Evolutionary conservation across 2,113 vertebrate genomes (phyloP).

Genomic region (Malurus alboscapulatus): DNA sequence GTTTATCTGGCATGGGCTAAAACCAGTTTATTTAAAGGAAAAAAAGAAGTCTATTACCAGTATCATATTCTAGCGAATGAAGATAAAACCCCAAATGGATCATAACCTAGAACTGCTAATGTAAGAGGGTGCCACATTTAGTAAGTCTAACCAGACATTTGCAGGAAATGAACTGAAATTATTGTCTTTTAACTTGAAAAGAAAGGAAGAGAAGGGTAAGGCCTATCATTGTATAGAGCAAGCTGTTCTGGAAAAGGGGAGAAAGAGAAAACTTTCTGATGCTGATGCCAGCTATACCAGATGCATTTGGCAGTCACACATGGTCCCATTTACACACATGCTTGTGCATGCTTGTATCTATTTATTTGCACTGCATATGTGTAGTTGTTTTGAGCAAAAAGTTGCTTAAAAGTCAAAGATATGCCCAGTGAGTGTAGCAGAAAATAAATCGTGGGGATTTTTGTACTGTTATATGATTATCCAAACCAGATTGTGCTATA

Average conservation of each 20-base stretch:
- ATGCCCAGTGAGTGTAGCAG: neutral
- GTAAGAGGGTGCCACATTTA: neutral
- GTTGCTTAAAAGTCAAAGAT: neutral
- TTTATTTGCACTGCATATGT: neutral
- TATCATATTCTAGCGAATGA: neutral
- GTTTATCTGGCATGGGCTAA: neutral
- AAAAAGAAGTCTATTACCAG: neutral
- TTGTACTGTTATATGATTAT: rapidly evolving
- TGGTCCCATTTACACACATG: rapidly evolving
- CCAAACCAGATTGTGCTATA: neutral
- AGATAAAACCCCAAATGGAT: neutral
- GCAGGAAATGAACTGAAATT: neutral
- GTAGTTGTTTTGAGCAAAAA: neutral
- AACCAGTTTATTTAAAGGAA: neutral
- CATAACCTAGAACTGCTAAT: neutral
- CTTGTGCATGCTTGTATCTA: neutral
- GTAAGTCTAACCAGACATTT: neutral
- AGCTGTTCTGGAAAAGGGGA: neutral
- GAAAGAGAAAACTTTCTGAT: neutral
- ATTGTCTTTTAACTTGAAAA: neutral
- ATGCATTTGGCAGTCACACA: neutral
- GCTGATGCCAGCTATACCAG: neutral
- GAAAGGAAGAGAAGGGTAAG: neutral
- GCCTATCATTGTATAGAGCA: neutral
- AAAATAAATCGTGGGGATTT: neutral